These are phyloP conservation scores for Pterocles burchelli DNA, from an alignment of 2,113 vertebrate genomes.

Conservation along the genomic window DNA sequence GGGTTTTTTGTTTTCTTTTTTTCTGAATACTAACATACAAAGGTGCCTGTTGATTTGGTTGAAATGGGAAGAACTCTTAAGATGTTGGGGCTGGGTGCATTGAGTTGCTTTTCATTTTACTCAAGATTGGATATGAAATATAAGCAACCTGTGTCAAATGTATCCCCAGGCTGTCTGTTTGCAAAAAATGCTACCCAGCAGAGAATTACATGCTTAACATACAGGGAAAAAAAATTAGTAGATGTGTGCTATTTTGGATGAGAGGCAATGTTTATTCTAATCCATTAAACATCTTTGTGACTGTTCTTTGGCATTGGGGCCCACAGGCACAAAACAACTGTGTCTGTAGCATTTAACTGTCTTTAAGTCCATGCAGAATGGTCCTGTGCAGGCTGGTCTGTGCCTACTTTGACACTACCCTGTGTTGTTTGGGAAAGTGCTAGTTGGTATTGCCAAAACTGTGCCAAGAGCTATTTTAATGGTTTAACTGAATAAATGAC, in stretches of 20 bases:
- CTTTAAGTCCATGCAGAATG: not conserved
- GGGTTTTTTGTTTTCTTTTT: not conserved
- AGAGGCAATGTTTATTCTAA: not conserved
- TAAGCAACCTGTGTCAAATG: rapidly evolving
- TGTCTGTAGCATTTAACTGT: not conserved
- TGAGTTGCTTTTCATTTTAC: not conserved
- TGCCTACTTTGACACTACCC: not conserved
- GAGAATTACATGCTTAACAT: not conserved
- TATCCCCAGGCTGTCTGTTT: not conserved
- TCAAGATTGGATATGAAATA: not conserved
- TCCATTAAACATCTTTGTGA: not conserved
- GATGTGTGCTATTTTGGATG: not conserved
- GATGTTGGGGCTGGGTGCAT: not conserved
- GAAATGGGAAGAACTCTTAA: not conserved
- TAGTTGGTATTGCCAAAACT: not conserved
- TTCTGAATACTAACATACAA: not conserved
- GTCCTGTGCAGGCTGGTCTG: not conserved
- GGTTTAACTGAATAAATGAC: not conserved
- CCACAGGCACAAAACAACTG: not conserved
- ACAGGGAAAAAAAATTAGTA: not conserved
- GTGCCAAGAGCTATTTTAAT: not conserved
- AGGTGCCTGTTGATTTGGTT: not conserved
- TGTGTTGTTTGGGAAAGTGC: not conserved
- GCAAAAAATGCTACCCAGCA: not conserved
- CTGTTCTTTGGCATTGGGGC: not conserved